Evolutionary conservation across 2,888 invertebrate species (phyloP).

Genomic region (Drosophila nigricruria): DNA sequence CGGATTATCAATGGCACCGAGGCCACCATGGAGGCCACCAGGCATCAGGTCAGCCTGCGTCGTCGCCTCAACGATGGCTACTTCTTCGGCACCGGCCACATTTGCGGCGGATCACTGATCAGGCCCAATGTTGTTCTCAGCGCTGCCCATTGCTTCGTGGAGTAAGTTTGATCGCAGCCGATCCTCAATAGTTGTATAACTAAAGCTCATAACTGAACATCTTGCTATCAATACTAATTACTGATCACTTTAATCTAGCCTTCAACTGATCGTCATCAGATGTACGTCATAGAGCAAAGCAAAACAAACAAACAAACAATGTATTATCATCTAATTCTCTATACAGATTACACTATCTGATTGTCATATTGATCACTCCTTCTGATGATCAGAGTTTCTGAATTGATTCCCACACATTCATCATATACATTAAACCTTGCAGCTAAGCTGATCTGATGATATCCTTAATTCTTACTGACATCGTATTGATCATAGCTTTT

Average conservation of each 20-base stretch:
- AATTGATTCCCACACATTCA: too few relatives aligned
- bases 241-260: not conserved
- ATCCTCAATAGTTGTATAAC: not conserved
- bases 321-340: not conserved
- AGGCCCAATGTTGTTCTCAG: conserved; percentile 71
- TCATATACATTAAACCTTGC: not conserved
- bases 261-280: not conserved
- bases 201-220: not conserved
- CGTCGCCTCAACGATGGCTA: conserved; percentile 69
- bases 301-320: not conserved
- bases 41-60: conserved; percentile 81
- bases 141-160: conserved; percentile 83
- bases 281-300: not conserved
- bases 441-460: not conserved
- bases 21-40: conserved; percentile 66
- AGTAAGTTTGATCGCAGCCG: conserved; percentile 63
- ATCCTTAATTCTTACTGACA: too few relatives aligned
- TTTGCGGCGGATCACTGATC: conserved; percentile 82
- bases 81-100: conserved; percentile 82
- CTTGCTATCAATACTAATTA: not conserved
- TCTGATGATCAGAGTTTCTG: too few relatives aligned
- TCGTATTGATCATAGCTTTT: not conserved
- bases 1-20: conserved; percentile 77
- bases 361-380: not conserved
- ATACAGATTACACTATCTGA: not conserved